These are phyloP conservation scores for Labrus mixtus DNA, from an alignment of 2,113 vertebrate species.

Conservation along the genomic window DNA sequence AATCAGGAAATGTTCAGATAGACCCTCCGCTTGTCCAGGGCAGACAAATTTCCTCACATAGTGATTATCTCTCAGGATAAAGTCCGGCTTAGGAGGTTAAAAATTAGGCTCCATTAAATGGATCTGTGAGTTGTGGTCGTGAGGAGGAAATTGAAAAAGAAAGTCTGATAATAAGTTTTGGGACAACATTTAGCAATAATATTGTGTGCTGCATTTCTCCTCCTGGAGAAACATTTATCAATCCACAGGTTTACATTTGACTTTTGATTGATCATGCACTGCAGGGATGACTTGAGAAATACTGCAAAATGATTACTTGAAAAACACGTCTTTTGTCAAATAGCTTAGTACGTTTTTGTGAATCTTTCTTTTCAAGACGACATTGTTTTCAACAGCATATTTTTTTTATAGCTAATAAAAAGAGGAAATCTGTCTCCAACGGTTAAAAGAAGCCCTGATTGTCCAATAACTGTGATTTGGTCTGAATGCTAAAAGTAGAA, in stretches of 20 bases:
- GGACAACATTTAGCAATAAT: conserved; percentile 34
- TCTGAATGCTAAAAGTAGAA: background rate
- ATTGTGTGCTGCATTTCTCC: background rate
- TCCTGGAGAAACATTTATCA: background rate
- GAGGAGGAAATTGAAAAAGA: conserved; percentile 59
- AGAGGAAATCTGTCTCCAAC: too few relatives aligned
- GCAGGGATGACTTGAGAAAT: background rate
- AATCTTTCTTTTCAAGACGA: background rate
- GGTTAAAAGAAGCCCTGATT: background rate
- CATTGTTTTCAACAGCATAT: background rate
- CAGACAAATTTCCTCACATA: conserved; percentile 55
- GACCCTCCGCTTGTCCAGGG: conserved; percentile 37
- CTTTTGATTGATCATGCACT: background rate
- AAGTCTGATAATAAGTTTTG: conserved; percentile 37
- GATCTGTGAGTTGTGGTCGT: conserved; percentile 36
- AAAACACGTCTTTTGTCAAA: background rate
- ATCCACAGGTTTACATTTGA: background rate
- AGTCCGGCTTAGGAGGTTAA: conserved; percentile 48
- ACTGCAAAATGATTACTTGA: too few relatives aligned
- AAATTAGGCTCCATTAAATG: conserved; percentile 53
- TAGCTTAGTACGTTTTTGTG: too few relatives aligned
- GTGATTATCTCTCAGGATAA: conserved; percentile 72
- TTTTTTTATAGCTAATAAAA: background rate
- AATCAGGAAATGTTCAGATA: conserved; percentile 68
- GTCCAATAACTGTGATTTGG: background rate